Evolutionary conservation across 1,140 invertebrate species (phyloP), one percentile per base, ranked within the genome.

Genomic region (Neodiprion lecontei): DNA sequence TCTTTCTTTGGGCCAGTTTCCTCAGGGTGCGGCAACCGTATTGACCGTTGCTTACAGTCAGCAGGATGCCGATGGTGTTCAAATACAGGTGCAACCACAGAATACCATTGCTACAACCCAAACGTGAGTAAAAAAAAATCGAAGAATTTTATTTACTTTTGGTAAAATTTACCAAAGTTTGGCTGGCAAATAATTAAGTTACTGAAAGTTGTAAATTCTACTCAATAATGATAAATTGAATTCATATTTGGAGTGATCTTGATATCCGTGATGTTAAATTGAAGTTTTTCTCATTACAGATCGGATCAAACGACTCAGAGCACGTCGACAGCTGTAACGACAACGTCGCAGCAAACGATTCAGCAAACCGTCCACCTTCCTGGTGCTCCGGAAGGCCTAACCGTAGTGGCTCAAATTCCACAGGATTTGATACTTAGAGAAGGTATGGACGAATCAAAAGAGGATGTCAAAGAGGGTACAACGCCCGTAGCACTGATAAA

Each of bases 41-140:
- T 84, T 95, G 11, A 94, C 93, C 1, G 90, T 94, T 17, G 93
- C 93, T 0, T 94, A 94, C 80, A 92, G 92, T 77, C 89, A 90
- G 72, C 85, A 90, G 75, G 85, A 89, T 73, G 81, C 89, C 75
- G 88, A 90, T 82, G 89, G 89, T 0, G 88, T 92, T 14, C 91
- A 92, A 78, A 88, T 91, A 70, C 88, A 89, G 78, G 88, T 89
- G 4, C 86, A 88, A 73, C 88, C 88, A 0, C 88, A 89, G 68
- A 89, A 89, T 70, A 88, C 88, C 0, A 84, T 87, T n/a, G 87
- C 88, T 9, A 89, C 88, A 0, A 88, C 88, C 61, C 88, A 89
- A 83, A 89, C 88, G 88, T 89, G 81, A 83, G 81, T 76, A 23
- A 14, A 14, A 40, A 28, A 40, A 40, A 40, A 40, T 40, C 28